Percentiles rank a stretch among this genome's conserved stretches.
Conservation (phyloP, 2,113 vertebrate genomes). For the Aepyceros melampus region DNA sequence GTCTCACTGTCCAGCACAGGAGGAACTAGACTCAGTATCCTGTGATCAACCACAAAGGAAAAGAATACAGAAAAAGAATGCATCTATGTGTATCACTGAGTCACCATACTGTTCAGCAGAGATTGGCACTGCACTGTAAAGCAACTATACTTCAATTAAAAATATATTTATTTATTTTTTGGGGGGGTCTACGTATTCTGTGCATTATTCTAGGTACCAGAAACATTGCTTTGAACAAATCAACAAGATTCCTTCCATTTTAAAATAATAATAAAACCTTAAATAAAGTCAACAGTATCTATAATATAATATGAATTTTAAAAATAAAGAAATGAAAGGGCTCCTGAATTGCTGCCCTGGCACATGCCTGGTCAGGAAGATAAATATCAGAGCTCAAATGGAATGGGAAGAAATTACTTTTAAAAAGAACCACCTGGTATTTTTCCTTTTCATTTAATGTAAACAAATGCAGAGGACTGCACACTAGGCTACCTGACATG, state of each 20-base stretch:
- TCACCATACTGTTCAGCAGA: not conserved
- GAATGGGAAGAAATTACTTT: not conserved
- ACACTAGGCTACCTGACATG: too few relatives aligned
- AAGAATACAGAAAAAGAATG: not conserved
- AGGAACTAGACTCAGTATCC: not conserved
- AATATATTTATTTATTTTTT: not conserved
- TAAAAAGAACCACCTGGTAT: not conserved
- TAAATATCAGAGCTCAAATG: not conserved
- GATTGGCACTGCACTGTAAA: not conserved
- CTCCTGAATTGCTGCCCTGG: not conserved
- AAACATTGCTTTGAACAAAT: not conserved
- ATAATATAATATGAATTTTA: slow-evolving; percentile 2
- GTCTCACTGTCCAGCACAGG: not conserved
- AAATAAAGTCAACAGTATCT: not conserved
- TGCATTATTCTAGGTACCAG: not conserved
- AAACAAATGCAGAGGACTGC: not conserved
- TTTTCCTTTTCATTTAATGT: not conserved
- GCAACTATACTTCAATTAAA: not conserved
- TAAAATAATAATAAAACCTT: not conserved
- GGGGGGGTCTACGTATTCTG: not conserved
- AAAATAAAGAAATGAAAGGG: not conserved
- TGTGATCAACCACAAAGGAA: not conserved
- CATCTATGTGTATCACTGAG: not conserved
- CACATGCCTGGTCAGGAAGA: not conserved
- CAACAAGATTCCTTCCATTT: not conserved